Evolutionary conservation across 2,113 vertebrate genomes (phyloP).

Genomic region (Herpailurus yagouaroundi): DNA sequence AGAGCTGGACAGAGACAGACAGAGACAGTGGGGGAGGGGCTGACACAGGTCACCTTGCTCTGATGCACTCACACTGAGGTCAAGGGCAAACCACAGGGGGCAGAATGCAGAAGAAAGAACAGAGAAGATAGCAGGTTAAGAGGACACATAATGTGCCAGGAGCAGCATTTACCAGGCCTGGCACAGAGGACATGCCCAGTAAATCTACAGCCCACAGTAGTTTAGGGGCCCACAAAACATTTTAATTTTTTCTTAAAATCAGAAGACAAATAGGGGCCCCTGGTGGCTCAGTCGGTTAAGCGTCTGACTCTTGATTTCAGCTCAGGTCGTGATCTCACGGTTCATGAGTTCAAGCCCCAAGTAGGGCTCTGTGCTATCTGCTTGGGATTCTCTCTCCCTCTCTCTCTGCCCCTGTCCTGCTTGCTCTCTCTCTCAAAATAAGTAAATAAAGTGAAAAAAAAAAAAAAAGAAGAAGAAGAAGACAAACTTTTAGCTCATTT

Average conservation of each 20-base stretch:
- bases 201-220: background rate
- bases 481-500: background rate
- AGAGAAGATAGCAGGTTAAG: background rate
- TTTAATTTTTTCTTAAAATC: background rate
- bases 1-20: background rate
- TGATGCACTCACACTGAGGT: background rate
- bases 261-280: background rate
- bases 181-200: background rate
- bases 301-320: too few species aligned
- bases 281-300: too few species aligned
- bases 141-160: background rate
- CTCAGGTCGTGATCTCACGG: too few species aligned
- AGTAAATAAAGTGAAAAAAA: too few species aligned
- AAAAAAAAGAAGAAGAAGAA: background rate
- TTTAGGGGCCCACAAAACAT: background rate
- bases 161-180: background rate
- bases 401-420: too few species aligned
- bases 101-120: background rate
- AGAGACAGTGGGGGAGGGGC: background rate
- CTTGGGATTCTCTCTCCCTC: too few species aligned
- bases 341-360: too few species aligned
- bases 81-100: background rate
- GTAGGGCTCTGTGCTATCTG: too few species aligned
- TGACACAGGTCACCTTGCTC: background rate
- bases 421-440: too few species aligned